Evolutionary conservation across 2,113 vertebrate genomes (phyloP).

Genomic region (Takifugu bimaculatus): DNA sequence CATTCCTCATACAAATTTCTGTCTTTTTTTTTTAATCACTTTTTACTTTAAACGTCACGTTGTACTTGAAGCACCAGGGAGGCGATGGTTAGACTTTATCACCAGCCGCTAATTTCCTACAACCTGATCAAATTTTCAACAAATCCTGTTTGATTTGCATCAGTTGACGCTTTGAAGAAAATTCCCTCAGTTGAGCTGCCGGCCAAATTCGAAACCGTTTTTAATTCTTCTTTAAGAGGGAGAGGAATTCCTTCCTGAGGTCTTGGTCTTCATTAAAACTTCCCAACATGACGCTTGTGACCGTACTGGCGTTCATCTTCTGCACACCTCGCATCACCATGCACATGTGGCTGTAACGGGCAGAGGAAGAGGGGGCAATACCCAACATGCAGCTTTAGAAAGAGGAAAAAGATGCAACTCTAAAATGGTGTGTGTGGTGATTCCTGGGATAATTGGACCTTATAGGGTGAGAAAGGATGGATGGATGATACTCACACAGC

Average conservation of each 20-base stretch:
- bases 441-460: no score
- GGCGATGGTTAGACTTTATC: background rate
- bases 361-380: background rate
- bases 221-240: conserved; percentile 55
- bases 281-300: conserved; percentile 64
- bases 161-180: no score
- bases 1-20: no score
- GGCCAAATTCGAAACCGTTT: background rate
- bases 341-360: conserved; percentile 60
- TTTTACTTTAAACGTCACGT: no score
- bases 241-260: conserved; percentile 63
- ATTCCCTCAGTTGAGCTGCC: background rate
- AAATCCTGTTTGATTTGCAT: no score
- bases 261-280: conserved; percentile 64
- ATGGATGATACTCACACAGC: conserved; percentile 53
- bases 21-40: no score
- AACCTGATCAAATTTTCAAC: no score
- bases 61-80: no score
- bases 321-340: conserved; percentile 66
- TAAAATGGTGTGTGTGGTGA: background rate
- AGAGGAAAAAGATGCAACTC: background rate
- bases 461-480: no score
- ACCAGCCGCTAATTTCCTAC: no score
- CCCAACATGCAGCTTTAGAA: background rate
- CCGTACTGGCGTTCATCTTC: conserved; percentile 67